Conservation (phyloP, 2,113 vertebrate species). For the Myiozetetes cayanensis region DNA sequence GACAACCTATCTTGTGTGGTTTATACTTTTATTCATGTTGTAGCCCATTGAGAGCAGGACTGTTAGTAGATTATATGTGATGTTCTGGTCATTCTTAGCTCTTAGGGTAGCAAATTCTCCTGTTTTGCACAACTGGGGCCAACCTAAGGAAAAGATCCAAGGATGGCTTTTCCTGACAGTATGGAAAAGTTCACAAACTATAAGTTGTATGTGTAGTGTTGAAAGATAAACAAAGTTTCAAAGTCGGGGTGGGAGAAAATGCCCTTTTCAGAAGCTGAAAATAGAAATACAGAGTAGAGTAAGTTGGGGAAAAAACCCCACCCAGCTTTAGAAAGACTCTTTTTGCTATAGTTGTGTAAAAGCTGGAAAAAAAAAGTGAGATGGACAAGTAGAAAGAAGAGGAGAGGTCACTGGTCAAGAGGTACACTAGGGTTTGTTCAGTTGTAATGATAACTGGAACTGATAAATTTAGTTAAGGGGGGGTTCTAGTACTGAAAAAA, state of each 20-base stretch:
- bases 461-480: neutral
- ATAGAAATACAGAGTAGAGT: neutral
- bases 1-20: neutral
- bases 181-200: neutral
- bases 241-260: neutral
- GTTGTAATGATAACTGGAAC: neutral
- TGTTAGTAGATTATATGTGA: neutral
- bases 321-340: neutral
- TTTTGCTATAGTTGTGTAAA: neutral
- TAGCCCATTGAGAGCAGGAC: neutral
- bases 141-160: neutral
- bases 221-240: neutral
- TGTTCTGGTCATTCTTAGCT: neutral
- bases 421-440: neutral
- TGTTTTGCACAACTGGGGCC: neutral
- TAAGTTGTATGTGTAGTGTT: neutral
- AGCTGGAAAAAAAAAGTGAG: neutral
- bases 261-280: neutral
- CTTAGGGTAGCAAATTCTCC: neutral
- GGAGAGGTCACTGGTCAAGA: slow-evolving; percentile 40
- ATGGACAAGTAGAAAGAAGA: neutral
- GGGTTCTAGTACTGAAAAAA: neutral
- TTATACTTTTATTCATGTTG: neutral
- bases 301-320: neutral
- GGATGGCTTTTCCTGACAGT: neutral